Percentiles rank a stretch among this genome's conserved stretches.
These are phyloP conservation scores for Lasioglossum lativentre DNA, from an alignment of 2,888 invertebrate genomes.

Conservation along the genomic window DNA sequence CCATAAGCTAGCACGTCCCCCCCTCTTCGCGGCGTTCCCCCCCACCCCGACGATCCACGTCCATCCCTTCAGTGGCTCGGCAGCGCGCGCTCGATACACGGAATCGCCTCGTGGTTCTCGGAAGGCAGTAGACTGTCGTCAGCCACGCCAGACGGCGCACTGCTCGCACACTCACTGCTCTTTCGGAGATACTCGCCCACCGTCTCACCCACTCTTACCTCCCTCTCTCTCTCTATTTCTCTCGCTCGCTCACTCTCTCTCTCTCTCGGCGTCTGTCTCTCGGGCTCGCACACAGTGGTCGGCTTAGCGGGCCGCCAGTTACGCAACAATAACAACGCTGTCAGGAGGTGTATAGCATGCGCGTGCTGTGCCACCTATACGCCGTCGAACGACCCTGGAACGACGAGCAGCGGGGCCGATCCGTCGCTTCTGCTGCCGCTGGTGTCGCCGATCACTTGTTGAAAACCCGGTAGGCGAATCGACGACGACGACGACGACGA, in stretches of 20 bases:
- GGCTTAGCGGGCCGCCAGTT: constrained; percentile 72
- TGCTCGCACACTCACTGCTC: constrained; percentile 77
- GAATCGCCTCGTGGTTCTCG: constrained; percentile 84
- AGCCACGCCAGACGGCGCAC: constrained; percentile 84
- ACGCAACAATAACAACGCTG: constrained; percentile 79
- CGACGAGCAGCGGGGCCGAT: constrained; percentile 55
- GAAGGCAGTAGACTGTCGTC: constrained; percentile 84
- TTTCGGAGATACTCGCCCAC: constrained; percentile 70
- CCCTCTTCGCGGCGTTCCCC: constrained; percentile 42
- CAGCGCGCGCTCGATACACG: constrained; percentile 82
- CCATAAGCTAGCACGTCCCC: constrained; percentile 28
- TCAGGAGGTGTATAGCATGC: constrained; percentile 69
- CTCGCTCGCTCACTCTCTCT: constrained; percentile 48
- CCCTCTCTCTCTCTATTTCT: constrained; percentile 41
- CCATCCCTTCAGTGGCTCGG: constrained; percentile 73
- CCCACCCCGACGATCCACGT: constrained; percentile 30
- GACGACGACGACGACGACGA: neutral
- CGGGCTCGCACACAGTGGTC: constrained; percentile 27
- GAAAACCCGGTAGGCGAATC: constrained; percentile 55
- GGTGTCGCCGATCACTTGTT: constrained; percentile 68
- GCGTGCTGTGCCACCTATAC: constrained; percentile 68
- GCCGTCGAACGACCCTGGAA: constrained; percentile 67
- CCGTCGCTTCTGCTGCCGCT: constrained; percentile 41
- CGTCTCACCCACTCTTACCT: constrained; percentile 68
- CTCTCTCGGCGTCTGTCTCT: constrained; percentile 60